Evolutionary conservation across 2,113 vertebrate genomes (phyloP).

Genomic region (Acrocephalus kingi): DNA sequence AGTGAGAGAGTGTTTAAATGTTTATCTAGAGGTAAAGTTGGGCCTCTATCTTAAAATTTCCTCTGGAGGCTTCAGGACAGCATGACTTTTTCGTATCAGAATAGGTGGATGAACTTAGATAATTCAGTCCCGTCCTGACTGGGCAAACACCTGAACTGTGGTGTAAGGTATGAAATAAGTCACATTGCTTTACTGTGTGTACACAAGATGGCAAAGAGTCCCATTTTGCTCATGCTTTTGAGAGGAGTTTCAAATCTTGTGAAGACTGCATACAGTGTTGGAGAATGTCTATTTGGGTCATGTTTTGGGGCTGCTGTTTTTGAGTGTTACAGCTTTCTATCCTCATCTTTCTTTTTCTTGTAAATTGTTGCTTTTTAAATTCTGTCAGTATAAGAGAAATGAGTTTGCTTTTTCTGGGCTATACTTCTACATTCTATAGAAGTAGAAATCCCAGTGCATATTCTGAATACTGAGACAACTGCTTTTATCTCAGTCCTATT

Average conservation of each 20-base stretch:
- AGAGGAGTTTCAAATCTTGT: neutral
- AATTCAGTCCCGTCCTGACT: rapidly evolving
- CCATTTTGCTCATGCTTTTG: neutral
- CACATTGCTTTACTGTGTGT: neutral
- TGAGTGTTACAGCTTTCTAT: neutral
- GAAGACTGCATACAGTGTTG: neutral
- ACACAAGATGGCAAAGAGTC: conserved; percentile 9
- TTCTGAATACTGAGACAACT: neutral
- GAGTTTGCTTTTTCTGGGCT: neutral
- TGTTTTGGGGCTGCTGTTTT: neutral
- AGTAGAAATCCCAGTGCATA: neutral
- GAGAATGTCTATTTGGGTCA: neutral
- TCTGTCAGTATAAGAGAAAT: neutral
- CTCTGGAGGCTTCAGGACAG: neutral
- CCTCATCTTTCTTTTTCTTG: neutral
- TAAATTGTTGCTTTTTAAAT: neutral
- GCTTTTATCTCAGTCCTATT: neutral
- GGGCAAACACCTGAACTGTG: neutral
- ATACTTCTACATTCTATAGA: neutral
- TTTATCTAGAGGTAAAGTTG: neutral
- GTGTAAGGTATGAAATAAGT: neutral
- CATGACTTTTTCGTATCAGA: neutral
- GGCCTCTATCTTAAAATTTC: neutral
- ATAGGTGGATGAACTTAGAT: neutral
- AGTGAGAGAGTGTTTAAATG: neutral